These are phyloP conservation scores for Borostomias antarcticus DNA, from an alignment of 2,797 vertebrate species.

Conservation along the genomic window DNA sequence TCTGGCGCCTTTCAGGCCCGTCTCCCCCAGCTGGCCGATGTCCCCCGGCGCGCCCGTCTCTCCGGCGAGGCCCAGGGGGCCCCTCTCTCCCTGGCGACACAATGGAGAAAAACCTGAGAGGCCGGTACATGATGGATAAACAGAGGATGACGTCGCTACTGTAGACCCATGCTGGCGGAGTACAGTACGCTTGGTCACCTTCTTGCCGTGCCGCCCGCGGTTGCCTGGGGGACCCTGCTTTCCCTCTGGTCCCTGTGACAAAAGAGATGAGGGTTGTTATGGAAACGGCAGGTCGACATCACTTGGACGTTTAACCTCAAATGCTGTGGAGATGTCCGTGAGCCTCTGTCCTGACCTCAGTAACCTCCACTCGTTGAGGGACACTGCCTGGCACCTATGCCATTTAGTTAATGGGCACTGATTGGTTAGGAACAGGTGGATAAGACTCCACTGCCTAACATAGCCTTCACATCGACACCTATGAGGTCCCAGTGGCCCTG, in stretches of 20 bases:
- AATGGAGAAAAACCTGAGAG: constrained; percentile 17
- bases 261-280: neutral
- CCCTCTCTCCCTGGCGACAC: constrained; percentile 84
- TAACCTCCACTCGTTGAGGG: neutral
- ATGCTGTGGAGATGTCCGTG: neutral
- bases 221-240: constrained; percentile 84
- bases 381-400: neutral
- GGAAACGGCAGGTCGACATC: neutral
- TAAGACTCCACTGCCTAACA: too few relatives aligned
- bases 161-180: constrained; percentile 1
- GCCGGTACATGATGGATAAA: neutral
- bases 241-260: constrained; percentile 88
- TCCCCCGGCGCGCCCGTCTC: constrained; percentile 83
- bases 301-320: neutral
- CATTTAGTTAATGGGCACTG: too few relatives aligned
- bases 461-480: too few relatives aligned
- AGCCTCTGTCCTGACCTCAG: neutral
- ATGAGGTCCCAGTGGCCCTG: neutral
- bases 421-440: too few relatives aligned
- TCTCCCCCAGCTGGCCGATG: constrained; percentile 79
- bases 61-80: constrained; percentile 82
- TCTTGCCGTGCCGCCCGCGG: constrained; percentile 89
- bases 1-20: constrained; percentile 89
- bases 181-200: constrained; percentile 71
- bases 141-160: neutral